Evolutionary conservation across 2,113 vertebrate genomes (phyloP), one percentile per base, ranked within the genome.

Genomic region (Apaloderma vittatum): DNA sequence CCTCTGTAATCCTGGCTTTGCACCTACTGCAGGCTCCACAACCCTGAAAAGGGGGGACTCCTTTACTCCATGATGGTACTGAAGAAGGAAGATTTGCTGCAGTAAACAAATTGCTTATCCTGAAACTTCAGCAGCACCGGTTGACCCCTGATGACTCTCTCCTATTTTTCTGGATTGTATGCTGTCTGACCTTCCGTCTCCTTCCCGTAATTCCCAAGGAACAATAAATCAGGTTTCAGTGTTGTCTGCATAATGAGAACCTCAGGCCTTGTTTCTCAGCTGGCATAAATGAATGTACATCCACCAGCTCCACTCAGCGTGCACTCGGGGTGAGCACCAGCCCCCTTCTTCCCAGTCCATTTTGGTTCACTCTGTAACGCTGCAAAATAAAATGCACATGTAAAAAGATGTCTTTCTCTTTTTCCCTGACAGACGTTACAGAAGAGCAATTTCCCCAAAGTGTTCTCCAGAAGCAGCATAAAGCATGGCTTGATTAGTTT

Each of bases 371-470:
- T 48, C 58, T 19, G 37, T 8, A 29, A 80, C 16, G 27, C 58
- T 54, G 19, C 2, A 26, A 37, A 86, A 83, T 30, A 40, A 95
- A 96, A 70, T 8, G 23, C 48, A 68, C 4, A 2, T 19, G 18
- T 27, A 8, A 71, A 68, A 71, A 74, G 18, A 32, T 5, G 10
- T 24, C 40, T 70, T 24, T 82, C 8, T 36, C 37, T 46, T 76
- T 58, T n/a, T n/a, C 34, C 3, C n/a, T 1, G 6, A 59, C 43
- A 80, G 71, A 52, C 49, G 26, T 73, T 61, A 54, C 23, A 52
- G 71, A 57, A 16, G n/a, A 88, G 49, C 86, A 76, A 88, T 94
- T 92, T 90, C 78, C 70, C 30, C 92, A 15, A 66, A 55, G 68
- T 66, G 27, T n/a, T 88, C 79, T 83, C 58, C 8, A 37, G 86